phyloP scores from a whole-genome alignment of 2,888 invertebrate genomes.

The Merodon equestris region DNA sequence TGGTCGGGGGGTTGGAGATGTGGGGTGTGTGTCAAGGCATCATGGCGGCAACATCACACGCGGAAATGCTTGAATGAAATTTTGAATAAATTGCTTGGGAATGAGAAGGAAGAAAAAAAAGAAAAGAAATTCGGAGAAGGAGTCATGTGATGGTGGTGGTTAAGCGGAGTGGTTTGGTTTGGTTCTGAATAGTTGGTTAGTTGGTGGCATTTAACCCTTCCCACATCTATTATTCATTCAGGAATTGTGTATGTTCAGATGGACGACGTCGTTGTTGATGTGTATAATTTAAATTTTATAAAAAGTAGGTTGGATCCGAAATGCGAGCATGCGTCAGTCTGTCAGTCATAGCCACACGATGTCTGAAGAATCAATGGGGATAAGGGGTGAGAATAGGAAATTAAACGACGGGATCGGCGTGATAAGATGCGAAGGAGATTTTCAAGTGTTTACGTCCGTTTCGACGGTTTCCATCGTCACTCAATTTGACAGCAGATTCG shows the following conservation, averaged over 20 bases:
- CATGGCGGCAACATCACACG: no score
- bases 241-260: slow-evolving; percentile 12
- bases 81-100: slow-evolving; percentile 46
- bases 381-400: slow-evolving; percentile 1
- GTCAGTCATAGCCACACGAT: no score
- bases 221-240: slow-evolving; percentile 54
- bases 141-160: no score
- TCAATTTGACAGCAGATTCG: slow-evolving; percentile 1
- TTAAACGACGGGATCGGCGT: slow-evolving; percentile 22
- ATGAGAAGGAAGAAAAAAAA: not conserved
- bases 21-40: slow-evolving; percentile 51
- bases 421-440: slow-evolving; percentile 21
- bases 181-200: not conserved
- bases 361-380: no score
- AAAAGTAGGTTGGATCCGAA: slow-evolving; percentile 2
- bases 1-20: no score
- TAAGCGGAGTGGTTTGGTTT: not conserved
- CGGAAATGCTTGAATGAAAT: slow-evolving; percentile 55
- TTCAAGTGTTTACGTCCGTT: no score
- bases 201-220: slow-evolving; percentile 9
- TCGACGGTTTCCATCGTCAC: slow-evolving; percentile 15
- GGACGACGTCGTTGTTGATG: slow-evolving; percentile 26
- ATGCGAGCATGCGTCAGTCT: no score
- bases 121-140: no score
- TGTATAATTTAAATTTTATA: slow-evolving; percentile 21